These are phyloP conservation scores for Conger conger DNA, from an alignment of 2,113 vertebrate genomes.

Conservation along the genomic window DNA sequence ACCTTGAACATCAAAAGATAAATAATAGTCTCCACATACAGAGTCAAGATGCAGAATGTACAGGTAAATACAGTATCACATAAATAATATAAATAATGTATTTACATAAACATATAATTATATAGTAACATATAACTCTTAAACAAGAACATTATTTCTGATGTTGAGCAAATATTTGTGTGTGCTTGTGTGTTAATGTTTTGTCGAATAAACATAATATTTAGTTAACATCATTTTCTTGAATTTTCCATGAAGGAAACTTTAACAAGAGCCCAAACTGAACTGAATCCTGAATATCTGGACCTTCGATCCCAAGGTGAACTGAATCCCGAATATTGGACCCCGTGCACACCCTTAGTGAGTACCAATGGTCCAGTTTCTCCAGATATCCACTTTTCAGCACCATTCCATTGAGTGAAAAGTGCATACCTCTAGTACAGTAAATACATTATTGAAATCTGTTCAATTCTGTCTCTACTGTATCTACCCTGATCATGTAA, in stretches of 20 bases:
- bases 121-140: background rate
- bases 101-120: background rate
- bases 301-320: conserved; percentile 75
- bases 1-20: background rate
- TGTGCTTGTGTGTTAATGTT: background rate
- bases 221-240: conserved; percentile 51
- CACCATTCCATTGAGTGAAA: background rate
- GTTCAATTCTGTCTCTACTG: background rate
- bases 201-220: conserved; percentile 31
- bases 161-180: background rate
- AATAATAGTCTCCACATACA: background rate
- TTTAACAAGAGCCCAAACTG: conserved; percentile 74
- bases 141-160: background rate
- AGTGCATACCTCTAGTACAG: background rate
- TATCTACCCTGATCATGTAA: background rate
- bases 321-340: conserved; percentile 80
- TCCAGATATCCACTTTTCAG: conserved; percentile 3
- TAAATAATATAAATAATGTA: no score
- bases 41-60: background rate
- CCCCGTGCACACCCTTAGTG: conserved; percentile 79
- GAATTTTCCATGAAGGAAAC: conserved; percentile 70
- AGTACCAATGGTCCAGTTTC: conserved; percentile 63
- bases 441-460: background rate
- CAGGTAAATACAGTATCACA: no score
- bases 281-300: conserved; percentile 82